phyloP scores from a whole-genome alignment of 2,113 vertebrate genomes.

The Lophochroa leadbeateri region DNA sequence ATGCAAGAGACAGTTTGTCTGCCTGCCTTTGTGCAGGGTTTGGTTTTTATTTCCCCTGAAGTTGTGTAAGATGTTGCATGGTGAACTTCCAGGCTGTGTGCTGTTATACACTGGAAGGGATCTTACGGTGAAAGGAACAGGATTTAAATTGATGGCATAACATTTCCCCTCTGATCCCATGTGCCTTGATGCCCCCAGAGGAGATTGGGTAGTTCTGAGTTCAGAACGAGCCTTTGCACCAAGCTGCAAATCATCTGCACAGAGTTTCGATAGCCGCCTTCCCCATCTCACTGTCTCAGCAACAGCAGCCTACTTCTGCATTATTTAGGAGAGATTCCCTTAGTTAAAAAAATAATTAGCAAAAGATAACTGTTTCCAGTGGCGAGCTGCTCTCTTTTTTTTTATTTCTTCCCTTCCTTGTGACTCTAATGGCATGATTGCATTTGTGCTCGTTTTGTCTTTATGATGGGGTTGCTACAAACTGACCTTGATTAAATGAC shows the following conservation, averaged over 20 bases:
- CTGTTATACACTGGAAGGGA: background rate
- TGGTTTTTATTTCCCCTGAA: background rate
- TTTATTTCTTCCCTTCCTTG: background rate
- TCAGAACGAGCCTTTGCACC: background rate
- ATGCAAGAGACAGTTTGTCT: slow-evolving; percentile 41
- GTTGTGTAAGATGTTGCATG: background rate
- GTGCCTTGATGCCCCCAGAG: background rate
- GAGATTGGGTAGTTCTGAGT: background rate
- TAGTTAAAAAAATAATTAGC: background rate
- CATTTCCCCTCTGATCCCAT: background rate
- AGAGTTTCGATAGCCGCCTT: background rate
- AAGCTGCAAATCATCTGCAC: background rate
- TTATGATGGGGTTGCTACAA: background rate
- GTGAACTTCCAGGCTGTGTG: background rate
- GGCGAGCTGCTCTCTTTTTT: background rate
- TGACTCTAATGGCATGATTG: background rate
- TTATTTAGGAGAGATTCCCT: slow-evolving; percentile 5
- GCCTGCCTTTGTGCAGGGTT: slow-evolving; percentile 12
- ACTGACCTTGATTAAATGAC: slow-evolving; percentile 36
- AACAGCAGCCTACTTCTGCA: background rate
- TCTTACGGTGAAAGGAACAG: background rate
- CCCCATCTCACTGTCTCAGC: background rate
- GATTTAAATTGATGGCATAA: slow-evolving; percentile 12
- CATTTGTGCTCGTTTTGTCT: background rate
- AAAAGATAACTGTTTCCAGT: background rate